These are phyloP conservation scores for Phenganax marumi DNA, from an alignment of 92 coral and sea anemone genomes.

Conservation along the genomic window DNA sequence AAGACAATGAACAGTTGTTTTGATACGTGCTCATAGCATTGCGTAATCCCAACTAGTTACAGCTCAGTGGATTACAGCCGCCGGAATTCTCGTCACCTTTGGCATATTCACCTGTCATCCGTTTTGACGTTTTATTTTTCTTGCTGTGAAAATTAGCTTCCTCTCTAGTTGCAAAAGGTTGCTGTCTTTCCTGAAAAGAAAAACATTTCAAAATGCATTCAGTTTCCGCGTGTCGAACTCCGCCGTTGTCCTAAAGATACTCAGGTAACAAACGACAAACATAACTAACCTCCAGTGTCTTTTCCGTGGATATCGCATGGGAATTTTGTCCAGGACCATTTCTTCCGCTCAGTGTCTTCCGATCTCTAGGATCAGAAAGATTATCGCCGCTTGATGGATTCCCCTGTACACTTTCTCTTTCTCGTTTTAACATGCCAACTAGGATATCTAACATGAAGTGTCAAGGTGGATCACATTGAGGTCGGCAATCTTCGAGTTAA, in stretches of 20 bases:
- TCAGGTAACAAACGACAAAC: neutral
- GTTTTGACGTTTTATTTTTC: slow-evolving; percentile 13
- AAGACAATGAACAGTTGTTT: slow-evolving; percentile 13
- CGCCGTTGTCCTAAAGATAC: neutral
- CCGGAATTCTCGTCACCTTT: neutral
- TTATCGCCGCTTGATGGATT: neutral
- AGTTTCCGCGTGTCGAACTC: neutral
- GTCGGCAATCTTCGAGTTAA: no score
- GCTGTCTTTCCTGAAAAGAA: slow-evolving; percentile 26
- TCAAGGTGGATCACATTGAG: slow-evolving; percentile 14
- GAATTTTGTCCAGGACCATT: neutral
- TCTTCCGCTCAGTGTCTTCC: neutral
- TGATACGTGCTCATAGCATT: slow-evolving; percentile 4
- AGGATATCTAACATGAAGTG: slow-evolving; percentile 64
- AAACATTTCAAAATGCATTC: neutral
- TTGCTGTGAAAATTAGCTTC: slow-evolving; percentile 19
- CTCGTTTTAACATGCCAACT: slow-evolving; percentile 92
- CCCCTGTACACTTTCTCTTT: slow-evolving; percentile 71
- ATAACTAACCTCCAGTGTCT: slow-evolving; percentile 17
- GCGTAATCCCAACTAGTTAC: neutral
- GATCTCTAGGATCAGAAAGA: slow-evolving; percentile 15
- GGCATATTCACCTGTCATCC: slow-evolving; percentile 7
- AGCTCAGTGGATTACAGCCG: no score
- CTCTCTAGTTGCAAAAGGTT: slow-evolving; percentile 35
- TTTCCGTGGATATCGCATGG: slow-evolving; percentile 16